Base-by-base conservation (phyloP, 2,797 vertebrate genomes). In the Micropoecilia bifurca region DNA sequence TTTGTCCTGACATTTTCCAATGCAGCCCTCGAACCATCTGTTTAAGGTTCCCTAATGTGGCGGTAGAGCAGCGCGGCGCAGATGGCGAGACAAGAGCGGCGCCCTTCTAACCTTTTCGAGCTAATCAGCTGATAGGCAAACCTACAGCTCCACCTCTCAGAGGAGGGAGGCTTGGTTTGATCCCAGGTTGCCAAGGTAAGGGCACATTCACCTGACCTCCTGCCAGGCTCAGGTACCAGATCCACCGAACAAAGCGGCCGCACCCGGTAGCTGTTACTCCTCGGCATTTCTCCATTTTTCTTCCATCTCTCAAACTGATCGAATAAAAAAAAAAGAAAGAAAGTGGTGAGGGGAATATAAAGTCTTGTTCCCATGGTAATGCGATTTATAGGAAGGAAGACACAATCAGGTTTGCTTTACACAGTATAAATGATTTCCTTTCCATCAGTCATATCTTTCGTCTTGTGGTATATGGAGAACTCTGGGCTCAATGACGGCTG, bases 1-100 rank as follows among this genome's bases (percentile, higher is more conserved):
- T 95, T 95, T 94, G 94, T 96, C 93, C 92, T 95, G 96, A 96
- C 95, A 96, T 96, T 95, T 96, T 95, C 93, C 82, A 80, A 90
- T 88, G 89, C 89, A 92, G 90, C 89, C 85, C 93, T 91, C 93
- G 73, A 94, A 94, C 95, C 94, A 95, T 96, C 95, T 96, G 94
- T 91, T 95, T 93, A 93, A 94, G 92, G 92, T 94, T 96, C 95
- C 92, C 95, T 92, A 89, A 93, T 93, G 95, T 91, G 91, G 93
- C 86, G 45, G 90, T 88, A 87, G 87, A 83, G 91, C 90, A 79
- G 92, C 83, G 48, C 86, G 73, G 92, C 89, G 80, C 95, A 95
- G 94, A 95, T 95, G 94, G 94, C 72, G 84, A 93, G 92, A 94
- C 92, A 90, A 89, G 89, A 92, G 84, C 68, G 76, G 77, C 12